Evolutionary conservation across 2,888 invertebrate species (phyloP).

Genomic region (Eustalomyia histrio): DNA sequence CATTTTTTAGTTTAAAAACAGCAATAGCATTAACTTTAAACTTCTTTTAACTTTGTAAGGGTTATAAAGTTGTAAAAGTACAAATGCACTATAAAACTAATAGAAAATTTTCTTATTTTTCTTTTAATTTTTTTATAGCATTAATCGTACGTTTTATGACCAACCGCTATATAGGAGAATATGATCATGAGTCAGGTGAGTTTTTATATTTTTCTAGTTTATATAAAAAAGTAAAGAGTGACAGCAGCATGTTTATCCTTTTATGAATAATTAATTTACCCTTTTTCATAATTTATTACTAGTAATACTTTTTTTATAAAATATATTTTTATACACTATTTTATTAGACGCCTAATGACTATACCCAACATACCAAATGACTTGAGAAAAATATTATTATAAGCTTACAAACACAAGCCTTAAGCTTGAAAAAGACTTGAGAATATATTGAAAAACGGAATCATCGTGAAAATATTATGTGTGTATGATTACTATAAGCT

Average conservation of each 20-base stretch:
- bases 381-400: no score
- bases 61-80: neutral
- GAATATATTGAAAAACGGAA: no score
- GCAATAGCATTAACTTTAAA: neutral
- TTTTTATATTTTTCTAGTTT: neutral
- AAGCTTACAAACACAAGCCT: no score
- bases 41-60: neutral
- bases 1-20: neutral
- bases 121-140: constrained; percentile 80
- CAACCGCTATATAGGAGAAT: constrained; percentile 96
- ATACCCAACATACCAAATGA: no score
- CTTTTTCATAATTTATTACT: constrained; percentile 15
- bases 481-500: no score
- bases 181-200: constrained; percentile 94
- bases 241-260: constrained; percentile 12
- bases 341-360: constrained; percentile 1
- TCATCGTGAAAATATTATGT: no score
- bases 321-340: neutral
- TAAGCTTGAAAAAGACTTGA: no score
- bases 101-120: neutral
- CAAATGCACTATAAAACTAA: neutral
- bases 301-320: neutral
- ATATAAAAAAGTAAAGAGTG: neutral
- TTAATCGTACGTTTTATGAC: constrained; percentile 94
- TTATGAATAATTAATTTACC: constrained; percentile 41